A percentile compares a stretch with the other conserved stretches of the same genome.
These are phyloP conservation scores for Plebejus argus DNA, from an alignment of 2,888 invertebrate genomes.

Conservation along the genomic window DNA sequence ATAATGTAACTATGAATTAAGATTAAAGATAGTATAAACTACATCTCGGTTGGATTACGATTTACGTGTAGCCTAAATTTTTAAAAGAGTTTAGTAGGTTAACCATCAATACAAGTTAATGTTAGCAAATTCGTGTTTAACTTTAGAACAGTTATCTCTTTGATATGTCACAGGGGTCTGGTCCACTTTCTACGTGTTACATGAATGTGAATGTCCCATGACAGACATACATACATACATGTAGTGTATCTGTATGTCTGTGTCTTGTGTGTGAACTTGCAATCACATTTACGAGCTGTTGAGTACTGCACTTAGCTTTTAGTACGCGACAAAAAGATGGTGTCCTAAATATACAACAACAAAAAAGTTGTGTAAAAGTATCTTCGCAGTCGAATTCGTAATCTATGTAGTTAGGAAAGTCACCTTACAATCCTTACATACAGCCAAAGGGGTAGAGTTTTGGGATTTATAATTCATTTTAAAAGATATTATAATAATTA, in stretches of 20 bases:
- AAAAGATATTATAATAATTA: no score
- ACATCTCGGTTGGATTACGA: background rate
- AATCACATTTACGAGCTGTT: conserved; percentile 16
- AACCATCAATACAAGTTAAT: conserved; percentile 33
- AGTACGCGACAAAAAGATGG: conserved; percentile 1
- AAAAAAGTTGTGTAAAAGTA: no score
- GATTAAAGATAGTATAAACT: conserved; percentile 20
- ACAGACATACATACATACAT: background rate
- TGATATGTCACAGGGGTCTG: conserved; percentile 22
- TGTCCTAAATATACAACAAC: background rate
- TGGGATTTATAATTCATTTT: no score
- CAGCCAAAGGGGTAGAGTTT: no score
- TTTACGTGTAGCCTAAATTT: background rate
- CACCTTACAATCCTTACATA: no score
- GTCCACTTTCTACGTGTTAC: conserved; percentile 22
- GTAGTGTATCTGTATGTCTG: background rate
- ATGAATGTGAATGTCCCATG: conserved; percentile 2
- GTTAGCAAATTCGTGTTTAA: conserved; percentile 12
- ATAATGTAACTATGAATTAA: no score
- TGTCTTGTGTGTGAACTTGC: background rate
- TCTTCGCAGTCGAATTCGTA: no score
- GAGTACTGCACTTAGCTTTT: conserved; percentile 4
- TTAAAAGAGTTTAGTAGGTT: background rate
- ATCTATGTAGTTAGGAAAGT: no score
- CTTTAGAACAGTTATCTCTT: conserved; percentile 4